phyloP scores from a whole-genome alignment of 1,140 invertebrate genomes.

The Zaprionus ghesquierei region DNA sequence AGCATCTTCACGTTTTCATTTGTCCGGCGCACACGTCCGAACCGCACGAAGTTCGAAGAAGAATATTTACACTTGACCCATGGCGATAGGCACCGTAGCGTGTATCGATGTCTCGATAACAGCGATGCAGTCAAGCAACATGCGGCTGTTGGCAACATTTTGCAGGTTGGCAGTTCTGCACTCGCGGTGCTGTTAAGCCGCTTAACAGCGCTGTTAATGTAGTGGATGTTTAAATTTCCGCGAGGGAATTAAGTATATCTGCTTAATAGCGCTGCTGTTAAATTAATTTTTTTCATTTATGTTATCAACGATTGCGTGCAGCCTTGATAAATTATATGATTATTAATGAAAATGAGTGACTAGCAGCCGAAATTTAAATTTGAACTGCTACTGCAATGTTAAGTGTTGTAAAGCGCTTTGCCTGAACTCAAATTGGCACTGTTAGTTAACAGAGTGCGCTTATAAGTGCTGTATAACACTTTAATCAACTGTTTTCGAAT shows the following conservation, averaged over 20 bases:
- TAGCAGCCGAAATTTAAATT: neutral
- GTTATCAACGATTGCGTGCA: too few relatives aligned
- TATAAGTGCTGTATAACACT: neutral
- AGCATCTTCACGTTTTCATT: neutral
- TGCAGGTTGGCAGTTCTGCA: slow-evolving; percentile 3
- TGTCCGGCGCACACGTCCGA: slow-evolving; percentile 28
- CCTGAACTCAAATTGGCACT: slow-evolving; percentile 12
- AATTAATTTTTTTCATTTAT: neutral
- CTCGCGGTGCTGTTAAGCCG: neutral
- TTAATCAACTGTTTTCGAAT: neutral
- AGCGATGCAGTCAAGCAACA: neutral
- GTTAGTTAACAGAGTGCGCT: neutral
- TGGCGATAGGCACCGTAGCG: neutral
- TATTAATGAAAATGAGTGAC: too few relatives aligned
- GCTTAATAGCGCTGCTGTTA: neutral
- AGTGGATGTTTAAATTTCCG: neutral
- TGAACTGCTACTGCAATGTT: neutral
- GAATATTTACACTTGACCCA: slow-evolving; percentile 16
- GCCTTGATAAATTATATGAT: too few relatives aligned
- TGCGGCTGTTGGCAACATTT: neutral
- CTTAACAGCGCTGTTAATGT: neutral
- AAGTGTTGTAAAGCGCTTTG: neutral
- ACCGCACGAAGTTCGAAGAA: slow-evolving; percentile 26
- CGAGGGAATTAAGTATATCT: too few relatives aligned
- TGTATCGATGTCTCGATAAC: slow-evolving; percentile 19